These are phyloP conservation scores for Setipinna tenuifilis DNA, from an alignment of 2,797 vertebrate genomes.

Conservation along the genomic window DNA sequence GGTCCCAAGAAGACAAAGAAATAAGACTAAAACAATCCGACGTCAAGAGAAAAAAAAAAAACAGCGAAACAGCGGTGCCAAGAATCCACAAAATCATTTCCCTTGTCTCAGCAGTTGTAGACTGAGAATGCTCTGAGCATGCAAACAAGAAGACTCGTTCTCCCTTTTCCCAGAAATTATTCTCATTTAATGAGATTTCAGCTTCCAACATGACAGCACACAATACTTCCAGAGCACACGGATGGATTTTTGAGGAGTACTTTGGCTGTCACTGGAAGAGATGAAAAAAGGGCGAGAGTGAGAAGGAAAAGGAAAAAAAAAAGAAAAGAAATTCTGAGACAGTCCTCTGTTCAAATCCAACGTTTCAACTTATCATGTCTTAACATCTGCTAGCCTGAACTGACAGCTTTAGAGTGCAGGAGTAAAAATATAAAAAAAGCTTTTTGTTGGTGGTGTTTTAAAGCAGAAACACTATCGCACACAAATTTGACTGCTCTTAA, in stretches of 20 bases:
- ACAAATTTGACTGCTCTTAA: not conserved
- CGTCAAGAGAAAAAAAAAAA: not conserved
- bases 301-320: not conserved
- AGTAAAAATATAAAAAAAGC: not conserved
- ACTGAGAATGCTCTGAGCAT: slow-evolving; percentile 1
- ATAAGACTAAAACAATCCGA: no score
- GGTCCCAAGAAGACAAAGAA: no score
- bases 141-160: not conserved
- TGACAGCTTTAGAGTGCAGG: not conserved
- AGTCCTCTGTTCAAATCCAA: slow-evolving; percentile 7
- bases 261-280: slow-evolving; percentile 15
- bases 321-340: not conserved
- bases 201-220: slow-evolving; percentile 21
- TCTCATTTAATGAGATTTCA: slow-evolving; percentile 45
- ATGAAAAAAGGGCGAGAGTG: not conserved
- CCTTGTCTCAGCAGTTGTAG: slow-evolving; percentile 7
- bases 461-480: not conserved
- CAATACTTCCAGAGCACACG: slow-evolving; percentile 18
- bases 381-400: slow-evolving; percentile 16
- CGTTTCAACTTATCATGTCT: slow-evolving; percentile 19
- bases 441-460: slow-evolving; percentile 17
- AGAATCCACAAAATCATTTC: slow-evolving; percentile 36
- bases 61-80: slow-evolving; percentile 30
- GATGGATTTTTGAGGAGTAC: slow-evolving; percentile 32
- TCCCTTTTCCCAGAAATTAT: slow-evolving; percentile 25